A percentile compares a stretch with the other conserved stretches of the same genome.
Conservation (phyloP, 2,797 vertebrate genomes). For the Zalophus californianus region DNA sequence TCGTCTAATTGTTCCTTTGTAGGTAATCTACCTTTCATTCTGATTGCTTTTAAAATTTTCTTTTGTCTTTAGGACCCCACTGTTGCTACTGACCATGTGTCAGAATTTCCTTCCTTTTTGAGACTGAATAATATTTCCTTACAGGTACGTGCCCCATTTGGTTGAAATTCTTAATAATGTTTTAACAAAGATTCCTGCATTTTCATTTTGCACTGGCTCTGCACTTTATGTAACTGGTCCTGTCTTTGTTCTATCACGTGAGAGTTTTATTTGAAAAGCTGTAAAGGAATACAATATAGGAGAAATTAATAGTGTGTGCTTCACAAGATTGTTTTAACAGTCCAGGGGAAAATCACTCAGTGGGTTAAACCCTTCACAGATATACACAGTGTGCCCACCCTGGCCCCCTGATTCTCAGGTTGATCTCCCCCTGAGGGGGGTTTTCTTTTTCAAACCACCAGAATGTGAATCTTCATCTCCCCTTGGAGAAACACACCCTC, state of each 20-base stretch:
- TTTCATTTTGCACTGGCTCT: background rate
- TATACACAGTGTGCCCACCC: background rate
- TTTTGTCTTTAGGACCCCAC: background rate
- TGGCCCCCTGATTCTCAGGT: background rate
- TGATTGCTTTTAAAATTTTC: background rate
- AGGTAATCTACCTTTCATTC: background rate
- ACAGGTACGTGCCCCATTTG: background rate
- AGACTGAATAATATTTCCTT: background rate
- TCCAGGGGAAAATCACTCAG: background rate
- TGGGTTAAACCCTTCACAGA: background rate
- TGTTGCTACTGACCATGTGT: background rate
- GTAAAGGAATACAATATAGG: background rate
- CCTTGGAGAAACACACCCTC: background rate
- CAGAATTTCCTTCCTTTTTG: conserved; percentile 5
- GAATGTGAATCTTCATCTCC: background rate
- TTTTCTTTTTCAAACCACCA: background rate
- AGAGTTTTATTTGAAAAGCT: background rate
- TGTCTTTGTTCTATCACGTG: background rate
- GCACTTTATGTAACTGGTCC: background rate
- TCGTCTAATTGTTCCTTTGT: background rate
- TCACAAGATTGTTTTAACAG: background rate
- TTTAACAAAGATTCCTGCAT: background rate
- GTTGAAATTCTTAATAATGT: background rate
- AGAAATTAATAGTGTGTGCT: background rate
- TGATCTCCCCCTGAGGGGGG: background rate